phyloP scores from a whole-genome alignment of 2,797 vertebrate species.

The Pangasius djambal region DNA sequence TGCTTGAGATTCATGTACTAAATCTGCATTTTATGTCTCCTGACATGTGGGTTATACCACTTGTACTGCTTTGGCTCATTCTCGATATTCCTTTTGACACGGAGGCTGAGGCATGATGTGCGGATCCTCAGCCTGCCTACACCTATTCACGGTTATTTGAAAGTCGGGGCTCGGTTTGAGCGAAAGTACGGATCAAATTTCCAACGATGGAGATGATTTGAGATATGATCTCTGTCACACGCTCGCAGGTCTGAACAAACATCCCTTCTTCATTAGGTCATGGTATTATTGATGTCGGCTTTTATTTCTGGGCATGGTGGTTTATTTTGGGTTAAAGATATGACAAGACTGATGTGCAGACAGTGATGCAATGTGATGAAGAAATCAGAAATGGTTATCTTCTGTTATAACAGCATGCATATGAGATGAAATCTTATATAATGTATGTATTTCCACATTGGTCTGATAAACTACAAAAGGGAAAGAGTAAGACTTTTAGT shows the following conservation, averaged over 20 bases:
- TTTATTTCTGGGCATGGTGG: background rate
- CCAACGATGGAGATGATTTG: background rate
- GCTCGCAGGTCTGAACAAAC: background rate
- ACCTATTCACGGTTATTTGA: background rate
- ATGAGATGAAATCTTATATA: too few relatives aligned
- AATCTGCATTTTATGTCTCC: slow-evolving; percentile 19
- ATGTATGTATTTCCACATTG: background rate
- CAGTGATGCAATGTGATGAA: background rate
- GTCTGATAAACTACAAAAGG: background rate
- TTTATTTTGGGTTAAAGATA: background rate
- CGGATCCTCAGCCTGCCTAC: too few relatives aligned
- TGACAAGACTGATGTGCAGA: background rate
- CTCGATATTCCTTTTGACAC: background rate
- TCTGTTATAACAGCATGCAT: background rate
- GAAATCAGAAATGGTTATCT: background rate
- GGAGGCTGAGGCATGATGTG: background rate
- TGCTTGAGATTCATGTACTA: slow-evolving; percentile 15
- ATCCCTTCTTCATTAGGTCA: background rate
- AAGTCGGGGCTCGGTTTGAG: background rate
- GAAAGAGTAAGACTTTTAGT: background rate
- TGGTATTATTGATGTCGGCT: background rate
- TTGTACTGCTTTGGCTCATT: background rate
- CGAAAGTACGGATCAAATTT: background rate
- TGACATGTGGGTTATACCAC: background rate
- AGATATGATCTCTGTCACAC: background rate